Percentiles rank a stretch among this genome's conserved stretches.
These are phyloP conservation scores for Gobius niger DNA, from an alignment of 2,113 vertebrate species.

Conservation along the genomic window DNA sequence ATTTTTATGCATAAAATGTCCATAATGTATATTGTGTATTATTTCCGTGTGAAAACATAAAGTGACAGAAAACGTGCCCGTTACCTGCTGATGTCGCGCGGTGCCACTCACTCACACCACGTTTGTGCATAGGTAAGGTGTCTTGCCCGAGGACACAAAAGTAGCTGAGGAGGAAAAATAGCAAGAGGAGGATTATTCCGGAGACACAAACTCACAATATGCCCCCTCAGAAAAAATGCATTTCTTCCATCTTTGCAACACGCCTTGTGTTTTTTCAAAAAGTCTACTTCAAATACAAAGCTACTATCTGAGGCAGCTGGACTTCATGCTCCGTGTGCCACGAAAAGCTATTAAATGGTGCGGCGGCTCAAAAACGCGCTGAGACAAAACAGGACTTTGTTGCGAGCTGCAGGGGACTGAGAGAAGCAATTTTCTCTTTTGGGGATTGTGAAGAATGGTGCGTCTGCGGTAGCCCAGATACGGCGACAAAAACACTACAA, in stretches of 20 bases:
- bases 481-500: neutral
- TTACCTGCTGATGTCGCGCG: too few relatives aligned
- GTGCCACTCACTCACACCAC: too few relatives aligned
- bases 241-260: constrained; percentile 14
- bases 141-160: too few relatives aligned
- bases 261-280: constrained; percentile 25
- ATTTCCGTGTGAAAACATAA: too few relatives aligned
- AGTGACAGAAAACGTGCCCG: too few relatives aligned
- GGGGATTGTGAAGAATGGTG: neutral
- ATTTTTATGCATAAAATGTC: too few relatives aligned
- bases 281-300: constrained; percentile 15
- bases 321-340: constrained; percentile 35
- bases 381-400: constrained; percentile 44
- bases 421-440: constrained; percentile 5
- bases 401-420: constrained; percentile 15
- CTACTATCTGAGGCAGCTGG: constrained; percentile 27
- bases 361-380: constrained; percentile 42
- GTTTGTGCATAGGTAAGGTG: too few relatives aligned
- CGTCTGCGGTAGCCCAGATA: neutral
- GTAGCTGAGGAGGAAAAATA: too few relatives aligned
- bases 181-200: too few relatives aligned
- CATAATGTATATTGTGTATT: too few relatives aligned
- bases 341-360: constrained; percentile 54
- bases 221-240: constrained; percentile 15
- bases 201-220: neutral